These are phyloP conservation scores for Hippoglossus stenolepis DNA, from an alignment of 2,113 vertebrate genomes.

Conservation along the genomic window DNA sequence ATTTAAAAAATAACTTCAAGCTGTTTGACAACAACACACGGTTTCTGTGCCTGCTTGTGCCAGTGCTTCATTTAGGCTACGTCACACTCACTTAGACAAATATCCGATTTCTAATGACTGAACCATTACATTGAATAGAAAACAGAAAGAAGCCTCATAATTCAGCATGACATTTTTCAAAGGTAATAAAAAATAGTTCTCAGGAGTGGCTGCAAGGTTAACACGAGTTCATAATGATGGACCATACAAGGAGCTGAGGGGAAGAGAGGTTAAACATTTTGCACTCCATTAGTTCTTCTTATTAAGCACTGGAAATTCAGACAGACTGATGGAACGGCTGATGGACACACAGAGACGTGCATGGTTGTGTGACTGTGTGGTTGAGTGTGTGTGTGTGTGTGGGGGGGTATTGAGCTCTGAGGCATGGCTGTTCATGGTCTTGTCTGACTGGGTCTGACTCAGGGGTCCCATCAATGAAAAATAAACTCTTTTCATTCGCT, in stretches of 20 bases:
- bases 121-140: no score
- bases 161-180: no score
- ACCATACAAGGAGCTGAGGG: neutral
- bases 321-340: slow-evolving; percentile 16
- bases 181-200: no score
- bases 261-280: neutral
- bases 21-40: neutral
- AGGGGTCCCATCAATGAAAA: slow-evolving; percentile 54
- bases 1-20: neutral
- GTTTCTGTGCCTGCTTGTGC: neutral
- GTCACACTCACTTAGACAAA: neutral
- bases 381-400: neutral
- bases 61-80: neutral
- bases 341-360: neutral
- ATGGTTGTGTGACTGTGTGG: slow-evolving; percentile 10
- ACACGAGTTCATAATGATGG: neutral
- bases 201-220: no score
- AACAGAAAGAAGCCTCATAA: no score
- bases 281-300: slow-evolving; percentile 16
- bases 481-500: slow-evolving; percentile 57
- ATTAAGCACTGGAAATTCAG: slow-evolving; percentile 17
- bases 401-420: slow-evolving; percentile 29
- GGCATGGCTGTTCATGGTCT: slow-evolving; percentile 45
- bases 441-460: slow-evolving; percentile 49
- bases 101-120: neutral